Evolutionary conservation across 2,797 vertebrate species (phyloP).

Genomic region (Petrocephalus sullivani): DNA sequence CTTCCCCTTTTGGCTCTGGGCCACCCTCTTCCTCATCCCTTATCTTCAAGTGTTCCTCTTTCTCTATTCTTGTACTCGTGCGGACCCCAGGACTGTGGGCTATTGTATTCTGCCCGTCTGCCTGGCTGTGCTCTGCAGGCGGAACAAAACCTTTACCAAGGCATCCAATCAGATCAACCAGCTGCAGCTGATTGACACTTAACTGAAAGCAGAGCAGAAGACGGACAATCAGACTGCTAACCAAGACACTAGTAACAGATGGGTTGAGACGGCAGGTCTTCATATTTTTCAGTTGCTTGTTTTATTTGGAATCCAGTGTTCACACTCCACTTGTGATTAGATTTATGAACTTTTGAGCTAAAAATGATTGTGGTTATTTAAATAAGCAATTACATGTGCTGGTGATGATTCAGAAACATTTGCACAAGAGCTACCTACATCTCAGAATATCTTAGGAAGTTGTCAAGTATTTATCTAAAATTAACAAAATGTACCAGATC

Average conservation of each 20-base stretch:
- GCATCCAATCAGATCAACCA: slow-evolving; percentile 82
- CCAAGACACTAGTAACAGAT: not conserved
- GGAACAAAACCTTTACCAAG: slow-evolving; percentile 76
- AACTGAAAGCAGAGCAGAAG: slow-evolving; percentile 19
- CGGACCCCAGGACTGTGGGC: slow-evolving; percentile 84
- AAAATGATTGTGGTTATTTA: not conserved
- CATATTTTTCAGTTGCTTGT: not conserved
- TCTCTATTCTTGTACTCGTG: slow-evolving; percentile 91
- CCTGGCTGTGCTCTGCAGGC: slow-evolving; percentile 83
- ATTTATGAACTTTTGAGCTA: not conserved
- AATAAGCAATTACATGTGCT: not conserved
- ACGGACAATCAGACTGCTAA: not conserved
- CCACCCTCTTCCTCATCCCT: slow-evolving; percentile 77
- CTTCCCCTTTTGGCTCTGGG: slow-evolving; percentile 88
- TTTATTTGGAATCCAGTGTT: not conserved
- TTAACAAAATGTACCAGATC: not conserved
- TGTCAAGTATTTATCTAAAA: not conserved
- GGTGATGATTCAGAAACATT: not conserved
- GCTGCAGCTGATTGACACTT: slow-evolving; percentile 82
- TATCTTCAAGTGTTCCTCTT: slow-evolving; percentile 96
- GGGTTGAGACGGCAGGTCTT: not conserved
- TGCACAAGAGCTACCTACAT: not conserved
- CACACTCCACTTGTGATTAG: not conserved
- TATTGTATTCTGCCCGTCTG: slow-evolving; percentile 93
- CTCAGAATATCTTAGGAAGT: not conserved